Evolutionary conservation across 2,888 invertebrate species (phyloP), one percentile per base, ranked within the genome.

Genomic region (Eupithecia abbreviata): DNA sequence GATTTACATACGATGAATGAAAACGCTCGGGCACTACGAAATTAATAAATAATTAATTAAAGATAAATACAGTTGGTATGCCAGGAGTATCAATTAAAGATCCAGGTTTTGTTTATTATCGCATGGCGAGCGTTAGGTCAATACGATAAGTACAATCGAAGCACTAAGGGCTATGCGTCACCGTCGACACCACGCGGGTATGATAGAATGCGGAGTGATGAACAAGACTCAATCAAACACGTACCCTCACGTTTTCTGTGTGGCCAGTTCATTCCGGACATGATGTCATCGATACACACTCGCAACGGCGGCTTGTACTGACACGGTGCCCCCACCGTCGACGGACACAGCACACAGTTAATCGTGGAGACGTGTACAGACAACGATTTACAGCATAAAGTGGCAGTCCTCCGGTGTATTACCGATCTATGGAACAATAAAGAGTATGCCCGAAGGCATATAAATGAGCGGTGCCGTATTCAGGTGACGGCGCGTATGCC

Each of bases 381-480:
- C 93, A 93, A 92, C 93, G 92, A 92, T 93, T 95, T 95, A 95
- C 94, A 94, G 93, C 92, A 89, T 91, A 92, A 93, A 94, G 91
- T 93, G 94, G 90, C 93, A 92, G 93, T 94, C 93, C 93, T 92
- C 91, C 91, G 92, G 93, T 95, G 94, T 95, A 95, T 94, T 95
- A 95, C 93, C 93, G 87, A 94, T 92, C 94, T 92, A 93, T 93
- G 91, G 92, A 94, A 95, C 94, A 94, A 95, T 95, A 95, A 94
- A 94, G 91, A 89, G 91, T 88, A 87, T 88, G 91, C 91, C 87
- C 82, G 82, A 82, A 84, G 87, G 94, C 93, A 95, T 94, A 93
- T 90, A 89, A 93, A 95, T 94, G 91, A 93, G 91, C 89, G 87
- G 89, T 89, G 90, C 85, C 88, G 93, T 92, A 94, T 93, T 91